Evolutionary conservation across 1,140 invertebrate species (phyloP).

Genomic region (Bilobella aurantiaca): DNA sequence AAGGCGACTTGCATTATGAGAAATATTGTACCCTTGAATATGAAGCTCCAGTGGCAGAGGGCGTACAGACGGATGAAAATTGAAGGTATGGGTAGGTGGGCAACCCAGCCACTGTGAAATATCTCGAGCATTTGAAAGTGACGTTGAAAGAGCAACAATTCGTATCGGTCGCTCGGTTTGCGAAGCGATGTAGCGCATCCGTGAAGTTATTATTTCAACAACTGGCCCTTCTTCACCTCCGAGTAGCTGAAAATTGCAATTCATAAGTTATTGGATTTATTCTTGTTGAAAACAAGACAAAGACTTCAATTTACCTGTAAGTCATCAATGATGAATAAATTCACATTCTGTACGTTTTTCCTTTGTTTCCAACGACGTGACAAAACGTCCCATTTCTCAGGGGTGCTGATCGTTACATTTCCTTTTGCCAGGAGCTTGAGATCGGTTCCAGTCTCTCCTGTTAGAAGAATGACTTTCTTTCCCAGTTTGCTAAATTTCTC

Average conservation of each 20-base stretch:
- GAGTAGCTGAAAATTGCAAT: conserved; percentile 46
- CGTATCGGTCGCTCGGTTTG: conserved; percentile 88
- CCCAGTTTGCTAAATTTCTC: conserved; percentile 74
- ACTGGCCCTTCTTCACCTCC: conserved; percentile 84
- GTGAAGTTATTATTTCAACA: conserved; percentile 91
- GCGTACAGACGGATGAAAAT: conserved; percentile 95
- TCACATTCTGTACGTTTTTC: conserved; percentile 95
- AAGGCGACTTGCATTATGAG: conserved; percentile 87
- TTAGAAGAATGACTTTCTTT: conserved; percentile 84
- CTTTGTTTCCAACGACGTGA: conserved; percentile 97
- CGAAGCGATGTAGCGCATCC: conserved; percentile 94
- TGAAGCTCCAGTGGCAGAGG: conserved; percentile 90
- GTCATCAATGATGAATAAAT: conserved; percentile 95
- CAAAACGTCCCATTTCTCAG: conserved; percentile 97
- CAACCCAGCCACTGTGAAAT: conserved; percentile 95
- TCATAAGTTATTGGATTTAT: conserved; percentile 7
- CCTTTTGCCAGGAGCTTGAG: conserved; percentile 78
- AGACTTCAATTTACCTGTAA: conserved; percentile 55
- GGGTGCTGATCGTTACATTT: conserved; percentile 90
- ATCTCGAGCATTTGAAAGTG: conserved; percentile 89
- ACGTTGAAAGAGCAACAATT: conserved; percentile 89
- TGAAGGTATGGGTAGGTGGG: conserved; percentile 83
- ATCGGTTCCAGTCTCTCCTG: conserved; percentile 95
- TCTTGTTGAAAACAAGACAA: background rate
- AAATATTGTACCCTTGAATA: conserved; percentile 93